Conservation (phyloP, 2,113 vertebrate species). For the Cavia aperea region DNA sequence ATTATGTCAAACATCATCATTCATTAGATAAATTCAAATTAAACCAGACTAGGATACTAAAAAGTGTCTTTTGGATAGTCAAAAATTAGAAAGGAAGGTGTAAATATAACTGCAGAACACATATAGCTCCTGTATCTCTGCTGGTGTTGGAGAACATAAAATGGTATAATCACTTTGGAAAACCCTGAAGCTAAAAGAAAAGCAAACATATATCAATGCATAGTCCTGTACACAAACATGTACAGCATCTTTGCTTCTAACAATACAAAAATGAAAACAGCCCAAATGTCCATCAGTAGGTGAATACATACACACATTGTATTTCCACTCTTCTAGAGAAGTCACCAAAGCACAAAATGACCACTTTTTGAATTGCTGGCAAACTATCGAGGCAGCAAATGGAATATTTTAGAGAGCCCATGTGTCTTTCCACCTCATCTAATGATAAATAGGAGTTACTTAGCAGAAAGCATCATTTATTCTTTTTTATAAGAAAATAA, state of each 20-base stretch:
- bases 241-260: neutral
- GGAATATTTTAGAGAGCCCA: neutral
- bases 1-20: neutral
- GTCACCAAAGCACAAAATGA: neutral
- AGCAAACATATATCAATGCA: neutral
- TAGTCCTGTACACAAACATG: neutral
- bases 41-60: neutral
- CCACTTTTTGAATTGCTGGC: neutral
- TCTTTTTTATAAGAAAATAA: neutral
- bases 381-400: neutral
- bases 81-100: neutral
- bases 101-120: neutral
- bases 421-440: neutral
- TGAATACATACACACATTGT: neutral
- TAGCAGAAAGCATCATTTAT: neutral
- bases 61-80: neutral
- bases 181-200: neutral
- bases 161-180: neutral
- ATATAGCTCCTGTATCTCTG: neutral
- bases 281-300: neutral
- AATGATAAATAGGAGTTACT: neutral
- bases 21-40: conserved; percentile 16
- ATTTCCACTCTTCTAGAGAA: neutral
- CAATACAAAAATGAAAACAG: neutral
- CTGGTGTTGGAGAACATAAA: neutral